Evolutionary conservation across 2,113 vertebrate genomes (phyloP).

Genomic region (Muntiacus muntjak): DNA sequence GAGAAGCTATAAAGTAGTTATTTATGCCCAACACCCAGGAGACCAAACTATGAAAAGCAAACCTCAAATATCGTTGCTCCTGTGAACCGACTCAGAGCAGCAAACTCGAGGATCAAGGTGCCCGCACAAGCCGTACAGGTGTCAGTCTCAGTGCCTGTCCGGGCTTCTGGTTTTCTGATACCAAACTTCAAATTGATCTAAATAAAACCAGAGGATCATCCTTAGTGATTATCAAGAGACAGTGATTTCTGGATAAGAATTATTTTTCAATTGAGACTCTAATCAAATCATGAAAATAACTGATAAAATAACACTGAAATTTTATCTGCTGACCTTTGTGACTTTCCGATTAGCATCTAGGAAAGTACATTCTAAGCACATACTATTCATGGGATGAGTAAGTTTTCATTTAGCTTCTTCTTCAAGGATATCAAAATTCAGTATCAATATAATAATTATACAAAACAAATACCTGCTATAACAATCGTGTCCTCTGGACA

Average conservation of each 20-base stretch:
- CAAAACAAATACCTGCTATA: not conserved
- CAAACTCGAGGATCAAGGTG: conserved; percentile 98
- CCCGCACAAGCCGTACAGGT: conserved; percentile 98
- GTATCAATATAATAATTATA: not conserved
- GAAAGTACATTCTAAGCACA: not conserved
- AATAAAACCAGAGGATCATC: conserved; percentile 6
- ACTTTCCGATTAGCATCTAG: not conserved
- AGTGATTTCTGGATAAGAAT: not conserved
- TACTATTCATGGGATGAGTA: not conserved
- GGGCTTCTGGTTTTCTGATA: conserved; percentile 92
- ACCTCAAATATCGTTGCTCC: conserved; percentile 97
- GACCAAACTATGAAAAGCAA: conserved; percentile 69
- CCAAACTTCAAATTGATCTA: conserved; percentile 97
- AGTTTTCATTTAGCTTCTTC: not conserved
- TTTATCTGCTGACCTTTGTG: not conserved
- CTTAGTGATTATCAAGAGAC: not conserved
- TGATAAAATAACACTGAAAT: not conserved
- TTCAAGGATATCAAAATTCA: not conserved
- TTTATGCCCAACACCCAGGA: conserved; percentile 10
- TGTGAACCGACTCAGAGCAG: conserved; percentile 96
- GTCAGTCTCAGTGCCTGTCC: conserved; percentile 97
- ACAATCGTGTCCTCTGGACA: not conserved
- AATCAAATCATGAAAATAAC: conserved; percentile 8
- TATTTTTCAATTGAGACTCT: conserved; percentile 16
- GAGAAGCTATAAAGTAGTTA: not conserved